Evolutionary conservation across 2,888 invertebrate genomes (phyloP), one percentile per base, ranked within the genome.

Genomic region (Platycheirus rosarum): DNA sequence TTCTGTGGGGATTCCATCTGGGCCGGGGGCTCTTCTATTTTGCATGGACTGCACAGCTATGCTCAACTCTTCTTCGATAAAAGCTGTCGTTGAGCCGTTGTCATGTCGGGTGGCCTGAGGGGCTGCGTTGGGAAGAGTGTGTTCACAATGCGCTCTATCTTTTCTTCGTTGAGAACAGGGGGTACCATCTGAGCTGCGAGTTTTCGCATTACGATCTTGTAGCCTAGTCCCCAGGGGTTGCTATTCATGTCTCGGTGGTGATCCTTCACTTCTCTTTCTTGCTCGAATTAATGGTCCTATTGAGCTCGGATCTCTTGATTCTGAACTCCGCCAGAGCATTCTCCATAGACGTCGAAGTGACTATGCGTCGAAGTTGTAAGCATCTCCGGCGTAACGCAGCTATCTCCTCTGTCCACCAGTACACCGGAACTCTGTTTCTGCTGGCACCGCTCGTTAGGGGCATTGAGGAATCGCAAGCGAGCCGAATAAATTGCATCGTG

Each of bases 1-100:
- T 42, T 84, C 65, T 3, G 55, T 9, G 8, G 84, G 78, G 8
- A 75, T 44, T 9, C 75, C 68, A 29, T 71, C 78, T 0, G 66
- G 62, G 1, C 48, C 74, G 5, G 70, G 62, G 0, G 75, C 32
- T 53, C 70, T n/a, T n/a, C n/a, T n/a, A n/a, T n/a, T n/a, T n/a
- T n/a, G n/a, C n/a, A n/a, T n/a, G n/a, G n/a, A n/a, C n/a, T n/a
- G n/a, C n/a, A n/a, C n/a, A n/a, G n/a, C n/a, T n/a, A n/a, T n/a
- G n/a, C n/a, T 62, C 46, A 32, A 8, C 20, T 63, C 35, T 48
- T 63, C 20, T 48, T 46, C 48, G 14, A 9, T 60, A 3, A 42
- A 44, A 7, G n/a, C 1, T 23, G 55, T 20, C 2, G 23, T 20
- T 23, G 23, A 4, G 23, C 6, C 23, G 32, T 2, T 13, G 40